A percentile compares a stretch with the other conserved stretches of the same genome.
phyloP scores from a whole-genome alignment of 2,113 vertebrate species.

The Nibea albiflora region DNA sequence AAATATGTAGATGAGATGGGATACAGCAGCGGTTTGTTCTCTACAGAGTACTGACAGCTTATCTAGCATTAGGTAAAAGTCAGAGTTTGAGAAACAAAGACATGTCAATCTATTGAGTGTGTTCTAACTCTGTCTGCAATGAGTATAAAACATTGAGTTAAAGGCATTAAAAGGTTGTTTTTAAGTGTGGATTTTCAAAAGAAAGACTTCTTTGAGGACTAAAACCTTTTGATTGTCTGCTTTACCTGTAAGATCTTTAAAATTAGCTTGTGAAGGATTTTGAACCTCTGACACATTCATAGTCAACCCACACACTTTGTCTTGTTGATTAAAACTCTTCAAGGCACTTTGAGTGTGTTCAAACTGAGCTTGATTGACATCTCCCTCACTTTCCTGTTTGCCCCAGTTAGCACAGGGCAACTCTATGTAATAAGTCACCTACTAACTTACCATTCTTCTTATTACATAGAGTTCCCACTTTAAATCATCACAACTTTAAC shows the following conservation, averaged over 20 bases:
- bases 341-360: not conserved
- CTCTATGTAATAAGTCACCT: not conserved
- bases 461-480: not conserved
- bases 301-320: not conserved
- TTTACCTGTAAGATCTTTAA: not conserved
- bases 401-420: not conserved
- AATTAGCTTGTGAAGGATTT: not conserved
- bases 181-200: not conserved
- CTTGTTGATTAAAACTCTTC: not conserved
- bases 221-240: not conserved
- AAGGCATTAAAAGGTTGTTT: not conserved
- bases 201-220: not conserved
- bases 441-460: not conserved
- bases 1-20: not conserved
- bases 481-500: not conserved
- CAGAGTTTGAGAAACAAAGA: not conserved
- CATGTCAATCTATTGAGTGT: not conserved
- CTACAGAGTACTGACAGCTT: not conserved
- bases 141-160: not conserved
- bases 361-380: not conserved
- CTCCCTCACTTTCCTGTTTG: not conserved
- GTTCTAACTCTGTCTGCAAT: not conserved
- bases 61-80: not conserved
- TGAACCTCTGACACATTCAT: not conserved
- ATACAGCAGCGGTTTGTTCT: not conserved